Conservation (phyloP, 2,113 vertebrate genomes). For the Carollia perspicillata region DNA sequence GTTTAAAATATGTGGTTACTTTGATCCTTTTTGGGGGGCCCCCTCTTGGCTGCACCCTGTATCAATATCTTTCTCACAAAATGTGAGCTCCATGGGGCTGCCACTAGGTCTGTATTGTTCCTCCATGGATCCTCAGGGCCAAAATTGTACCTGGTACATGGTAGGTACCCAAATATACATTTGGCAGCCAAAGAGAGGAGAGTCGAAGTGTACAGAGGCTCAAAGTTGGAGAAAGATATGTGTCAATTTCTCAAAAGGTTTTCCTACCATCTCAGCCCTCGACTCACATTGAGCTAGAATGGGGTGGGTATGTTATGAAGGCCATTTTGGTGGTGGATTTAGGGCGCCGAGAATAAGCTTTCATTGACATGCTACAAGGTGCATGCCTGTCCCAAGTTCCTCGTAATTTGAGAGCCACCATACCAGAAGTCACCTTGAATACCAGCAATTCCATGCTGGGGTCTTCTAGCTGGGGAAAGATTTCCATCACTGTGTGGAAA, state of each 20-base stretch:
- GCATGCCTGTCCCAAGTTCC: background rate
- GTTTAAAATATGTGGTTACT: conserved; percentile 14
- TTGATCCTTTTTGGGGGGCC: too few species aligned
- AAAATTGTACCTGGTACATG: background rate
- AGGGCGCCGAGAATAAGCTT: background rate
- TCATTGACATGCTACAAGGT: background rate
- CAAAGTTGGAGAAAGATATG: background rate
- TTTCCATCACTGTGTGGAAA: background rate
- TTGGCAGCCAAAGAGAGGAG: background rate
- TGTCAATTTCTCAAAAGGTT: background rate
- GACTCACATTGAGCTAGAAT: background rate
- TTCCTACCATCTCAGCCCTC: background rate
- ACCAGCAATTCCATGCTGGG: background rate
- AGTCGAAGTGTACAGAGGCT: background rate
- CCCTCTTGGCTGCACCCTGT: too few species aligned
- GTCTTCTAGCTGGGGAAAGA: background rate
- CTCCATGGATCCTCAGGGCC: background rate
- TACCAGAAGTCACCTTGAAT: background rate
- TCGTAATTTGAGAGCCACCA: background rate
- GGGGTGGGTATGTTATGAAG: background rate
- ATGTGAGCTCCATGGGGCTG: background rate
- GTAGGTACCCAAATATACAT: background rate
- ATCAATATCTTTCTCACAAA: conserved; percentile 9
- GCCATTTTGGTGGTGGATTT: background rate
- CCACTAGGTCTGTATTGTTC: background rate